Conservation (phyloP, 1,140 invertebrate genomes). For the Phenacoccus solenopsis region DNA sequence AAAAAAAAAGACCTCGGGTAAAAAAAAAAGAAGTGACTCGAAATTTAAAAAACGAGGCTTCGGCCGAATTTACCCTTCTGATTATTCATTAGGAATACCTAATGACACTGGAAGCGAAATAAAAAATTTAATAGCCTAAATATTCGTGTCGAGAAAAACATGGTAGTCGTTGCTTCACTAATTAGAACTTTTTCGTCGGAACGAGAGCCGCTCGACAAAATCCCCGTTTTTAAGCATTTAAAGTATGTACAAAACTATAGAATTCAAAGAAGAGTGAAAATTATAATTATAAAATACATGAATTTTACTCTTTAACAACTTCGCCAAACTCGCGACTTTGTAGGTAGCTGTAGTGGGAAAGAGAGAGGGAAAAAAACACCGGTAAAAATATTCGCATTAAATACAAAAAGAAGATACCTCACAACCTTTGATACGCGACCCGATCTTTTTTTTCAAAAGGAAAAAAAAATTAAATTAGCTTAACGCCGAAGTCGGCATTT, state of each 20-base stretch:
- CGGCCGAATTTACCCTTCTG: too few species aligned
- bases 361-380: neutral
- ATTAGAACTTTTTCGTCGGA: neutral
- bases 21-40: too few species aligned
- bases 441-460: neutral
- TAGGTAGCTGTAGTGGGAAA: neutral
- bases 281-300: conserved; percentile 4
- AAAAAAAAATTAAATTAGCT: conserved; percentile 4
- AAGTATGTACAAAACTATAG: neutral
- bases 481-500: neutral
- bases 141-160: neutral
- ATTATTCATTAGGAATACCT: too few species aligned
- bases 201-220: too few species aligned
- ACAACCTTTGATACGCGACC: neutral
- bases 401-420: neutral
- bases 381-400: neutral
- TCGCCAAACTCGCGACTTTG: neutral
- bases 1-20: too few species aligned
- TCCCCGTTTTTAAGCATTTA: neutral
- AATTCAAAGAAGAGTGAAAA: neutral
- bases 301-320: neutral
- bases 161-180: neutral
- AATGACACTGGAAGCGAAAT: too few species aligned
- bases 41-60: too few species aligned
- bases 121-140: neutral